A percentile compares a stretch with the other conserved stretches of the same genome.
Conservation (phyloP, 2,797 vertebrate genomes). For the Centropyge bicolor region DNA sequence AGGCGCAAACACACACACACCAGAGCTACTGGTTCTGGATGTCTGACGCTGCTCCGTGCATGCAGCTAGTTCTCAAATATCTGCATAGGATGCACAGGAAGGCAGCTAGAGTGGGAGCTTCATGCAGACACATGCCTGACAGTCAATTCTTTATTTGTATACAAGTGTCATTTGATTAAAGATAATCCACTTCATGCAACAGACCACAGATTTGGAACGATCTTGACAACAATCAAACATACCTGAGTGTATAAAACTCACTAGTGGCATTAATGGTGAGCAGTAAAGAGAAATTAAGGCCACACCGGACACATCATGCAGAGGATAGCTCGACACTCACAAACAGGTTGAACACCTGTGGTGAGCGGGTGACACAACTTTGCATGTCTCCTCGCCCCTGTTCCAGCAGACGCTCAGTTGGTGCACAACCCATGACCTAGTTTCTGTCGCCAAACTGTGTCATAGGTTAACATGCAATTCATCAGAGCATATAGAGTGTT, state of each 20-base stretch:
- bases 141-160: background rate
- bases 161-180: constrained; percentile 2
- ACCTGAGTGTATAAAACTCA: constrained; percentile 9
- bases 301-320: background rate
- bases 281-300: constrained; percentile 27
- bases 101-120: background rate
- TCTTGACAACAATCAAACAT: constrained; percentile 19
- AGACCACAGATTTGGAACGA: constrained; percentile 4
- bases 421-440: constrained; percentile 39
- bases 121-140: background rate
- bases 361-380: constrained; percentile 11
- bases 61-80: constrained; percentile 8
- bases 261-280: background rate
- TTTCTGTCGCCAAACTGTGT: constrained; percentile 55
- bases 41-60: constrained; percentile 24
- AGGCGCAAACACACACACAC: constrained; percentile 18
- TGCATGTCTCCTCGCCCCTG: constrained; percentile 13
- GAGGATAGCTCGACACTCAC: background rate
- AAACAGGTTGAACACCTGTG: constrained; percentile 53
- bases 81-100: background rate
- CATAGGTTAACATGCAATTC: constrained; percentile 26
- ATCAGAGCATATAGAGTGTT: background rate
- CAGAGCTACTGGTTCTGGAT: constrained; percentile 13
- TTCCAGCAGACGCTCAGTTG: constrained; percentile 16
- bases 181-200: background rate